Evolutionary conservation across 1,140 invertebrate species (phyloP).

Genomic region (Odontomachus brunneus): DNA sequence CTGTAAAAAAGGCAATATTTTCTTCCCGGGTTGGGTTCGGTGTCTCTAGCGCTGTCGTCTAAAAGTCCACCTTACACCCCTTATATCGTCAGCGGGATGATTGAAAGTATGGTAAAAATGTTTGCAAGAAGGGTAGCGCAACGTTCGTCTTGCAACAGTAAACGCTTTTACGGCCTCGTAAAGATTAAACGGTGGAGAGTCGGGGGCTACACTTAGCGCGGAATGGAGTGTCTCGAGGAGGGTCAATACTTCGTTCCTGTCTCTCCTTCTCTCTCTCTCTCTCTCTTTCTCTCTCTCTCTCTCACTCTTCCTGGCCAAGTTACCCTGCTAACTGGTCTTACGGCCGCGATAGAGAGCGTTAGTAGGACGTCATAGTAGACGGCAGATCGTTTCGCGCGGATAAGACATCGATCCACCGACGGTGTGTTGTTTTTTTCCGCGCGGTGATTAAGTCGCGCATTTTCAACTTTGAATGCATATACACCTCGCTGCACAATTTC

Average conservation of each 20-base stretch:
- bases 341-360: neutral
- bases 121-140: constrained; percentile 1
- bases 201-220: constrained; percentile 20
- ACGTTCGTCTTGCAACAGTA: constrained; percentile 51
- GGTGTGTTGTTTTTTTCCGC: neutral
- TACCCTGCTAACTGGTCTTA: neutral
- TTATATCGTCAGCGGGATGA: constrained; percentile 21
- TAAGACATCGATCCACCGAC: neutral
- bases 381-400: neutral
- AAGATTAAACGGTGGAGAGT: constrained; percentile 66
- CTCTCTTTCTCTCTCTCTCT: neutral
- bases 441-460: neutral
- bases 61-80: too few species aligned
- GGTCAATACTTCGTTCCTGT: constrained; percentile 18
- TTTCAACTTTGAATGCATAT: too few species aligned
- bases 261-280: too few species aligned
- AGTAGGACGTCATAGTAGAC: neutral
- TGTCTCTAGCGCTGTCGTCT: neutral
- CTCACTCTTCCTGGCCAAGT: neutral
- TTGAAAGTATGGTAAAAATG: constrained; percentile 48
- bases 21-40: neutral
- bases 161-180: constrained; percentile 72
- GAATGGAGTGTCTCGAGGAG: constrained; percentile 10
- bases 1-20: neutral
- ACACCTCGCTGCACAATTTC: too few species aligned